Conservation (phyloP, 2,113 vertebrate genomes). For the Thymallus thymallus region DNA sequence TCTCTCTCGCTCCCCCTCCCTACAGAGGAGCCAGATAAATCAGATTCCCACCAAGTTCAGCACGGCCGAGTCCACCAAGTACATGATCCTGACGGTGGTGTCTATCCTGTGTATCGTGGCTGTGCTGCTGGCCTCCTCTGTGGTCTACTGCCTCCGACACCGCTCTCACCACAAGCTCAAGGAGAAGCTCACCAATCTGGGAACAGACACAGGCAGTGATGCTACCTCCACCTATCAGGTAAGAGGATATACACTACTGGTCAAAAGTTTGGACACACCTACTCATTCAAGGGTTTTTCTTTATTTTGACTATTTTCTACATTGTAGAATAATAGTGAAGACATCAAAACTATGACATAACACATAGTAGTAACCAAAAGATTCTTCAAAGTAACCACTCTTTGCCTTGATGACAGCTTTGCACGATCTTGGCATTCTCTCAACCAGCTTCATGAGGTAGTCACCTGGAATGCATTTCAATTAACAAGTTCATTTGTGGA, state of each 20-base stretch:
- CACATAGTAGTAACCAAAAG: too few relatives aligned
- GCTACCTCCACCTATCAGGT: constrained; percentile 92
- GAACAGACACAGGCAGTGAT: constrained; percentile 73
- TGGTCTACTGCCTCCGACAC: constrained; percentile 88
- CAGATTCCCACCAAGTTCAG: constrained; percentile 79
- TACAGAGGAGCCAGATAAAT: constrained; percentile 81
- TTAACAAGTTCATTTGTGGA: too few relatives aligned
- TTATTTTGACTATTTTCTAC: too few relatives aligned
- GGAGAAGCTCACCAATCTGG: constrained; percentile 85
- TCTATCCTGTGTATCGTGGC: constrained; percentile 84
- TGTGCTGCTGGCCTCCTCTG: constrained; percentile 85
- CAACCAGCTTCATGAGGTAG: too few relatives aligned
- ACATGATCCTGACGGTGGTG: constrained; percentile 86
- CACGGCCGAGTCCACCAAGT: constrained; percentile 88
- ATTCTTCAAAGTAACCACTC: too few relatives aligned
- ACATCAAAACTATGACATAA: too few relatives aligned
- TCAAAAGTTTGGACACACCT: too few relatives aligned
- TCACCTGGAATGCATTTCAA: too few relatives aligned
- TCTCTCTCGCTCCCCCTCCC: not conserved
- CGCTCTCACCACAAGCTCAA: constrained; percentile 85
- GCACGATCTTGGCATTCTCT: too few relatives aligned
- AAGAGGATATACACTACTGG: constrained; percentile 49
- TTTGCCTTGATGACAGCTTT: too few relatives aligned
- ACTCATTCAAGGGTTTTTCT: too few relatives aligned
- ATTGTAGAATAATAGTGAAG: too few relatives aligned